A percentile compares a stretch with the other conserved stretches of the same genome.
Evolutionary conservation across 2,888 invertebrate genomes (phyloP).

Genomic region (Didymodactylos carnosus): DNA sequence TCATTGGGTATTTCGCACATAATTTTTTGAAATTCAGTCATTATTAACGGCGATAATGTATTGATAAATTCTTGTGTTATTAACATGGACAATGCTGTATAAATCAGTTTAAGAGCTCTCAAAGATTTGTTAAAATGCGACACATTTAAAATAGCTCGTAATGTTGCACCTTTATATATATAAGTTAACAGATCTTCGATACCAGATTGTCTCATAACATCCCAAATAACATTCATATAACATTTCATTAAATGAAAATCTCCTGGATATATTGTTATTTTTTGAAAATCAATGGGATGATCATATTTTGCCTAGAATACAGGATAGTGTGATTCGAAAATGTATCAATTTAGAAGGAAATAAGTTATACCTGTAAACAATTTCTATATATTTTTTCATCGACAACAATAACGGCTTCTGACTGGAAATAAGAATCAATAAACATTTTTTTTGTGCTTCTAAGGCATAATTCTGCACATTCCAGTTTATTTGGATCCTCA

Average conservation of each 20-base stretch:
- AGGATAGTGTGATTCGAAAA: not conserved
- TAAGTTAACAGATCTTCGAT: not conserved
- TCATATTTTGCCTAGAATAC: not conserved
- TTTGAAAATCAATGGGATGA: not conserved
- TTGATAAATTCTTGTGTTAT: not conserved
- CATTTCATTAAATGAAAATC: not conserved
- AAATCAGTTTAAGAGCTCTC: not conserved
- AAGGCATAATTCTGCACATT: not conserved
- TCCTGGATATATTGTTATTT: not conserved
- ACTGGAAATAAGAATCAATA: not conserved
- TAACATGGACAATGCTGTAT: not conserved
- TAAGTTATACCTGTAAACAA: not conserved
- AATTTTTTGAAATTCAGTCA: not conserved
- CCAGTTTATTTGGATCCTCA: not conserved
- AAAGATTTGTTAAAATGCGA: not conserved
- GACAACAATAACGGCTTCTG: not conserved
- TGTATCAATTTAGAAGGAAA: too few species aligned
- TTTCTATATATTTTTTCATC: not conserved
- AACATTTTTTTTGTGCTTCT: not conserved
- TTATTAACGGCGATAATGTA: not conserved
- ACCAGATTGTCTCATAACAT: not conserved
- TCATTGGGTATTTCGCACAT: not conserved
- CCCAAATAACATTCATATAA: not conserved
- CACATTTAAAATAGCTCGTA: not conserved
- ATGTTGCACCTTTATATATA: not conserved